Evolutionary conservation across 2,113 vertebrate species (phyloP).

Genomic region (Hippolais icterina): DNA sequence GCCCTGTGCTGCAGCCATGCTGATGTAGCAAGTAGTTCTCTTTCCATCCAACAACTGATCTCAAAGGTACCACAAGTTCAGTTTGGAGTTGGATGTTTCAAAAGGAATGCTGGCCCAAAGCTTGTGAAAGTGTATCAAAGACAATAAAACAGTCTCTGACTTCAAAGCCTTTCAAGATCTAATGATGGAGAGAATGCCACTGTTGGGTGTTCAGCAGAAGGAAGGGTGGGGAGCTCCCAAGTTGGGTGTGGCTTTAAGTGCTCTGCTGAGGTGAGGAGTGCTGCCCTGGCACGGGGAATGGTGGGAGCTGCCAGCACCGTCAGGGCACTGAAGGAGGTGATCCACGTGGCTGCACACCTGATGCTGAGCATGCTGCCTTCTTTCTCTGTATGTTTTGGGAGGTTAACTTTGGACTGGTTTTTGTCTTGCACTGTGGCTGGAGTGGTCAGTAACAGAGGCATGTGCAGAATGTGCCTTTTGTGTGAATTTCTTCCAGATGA

Average conservation of each 20-base stretch:
- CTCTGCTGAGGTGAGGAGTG: not conserved
- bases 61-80: not conserved
- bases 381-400: not conserved
- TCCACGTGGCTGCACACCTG: fast-evolving
- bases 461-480: not conserved
- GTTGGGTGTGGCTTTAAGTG: fast-evolving
- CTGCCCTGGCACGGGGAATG: not conserved
- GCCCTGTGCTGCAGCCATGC: not conserved
- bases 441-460: not conserved
- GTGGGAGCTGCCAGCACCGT: fast-evolving
- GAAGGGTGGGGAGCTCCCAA: not conserved
- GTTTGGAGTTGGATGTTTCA: not conserved
- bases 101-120: not conserved
- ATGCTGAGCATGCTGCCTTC: fast-evolving
- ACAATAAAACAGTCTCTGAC: not conserved
- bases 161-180: not conserved
- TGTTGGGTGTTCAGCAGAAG: not conserved
- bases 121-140: not conserved
- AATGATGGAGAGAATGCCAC: not conserved
- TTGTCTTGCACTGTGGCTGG: not conserved
- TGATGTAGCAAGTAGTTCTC: not conserved
- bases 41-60: not conserved
- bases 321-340: fast-evolving
- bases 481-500: not conserved
- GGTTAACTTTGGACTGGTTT: too few relatives aligned